These are phyloP conservation scores for Bungarus multicinctus DNA, from an alignment of 2,113 vertebrate genomes.

Conservation along the genomic window DNA sequence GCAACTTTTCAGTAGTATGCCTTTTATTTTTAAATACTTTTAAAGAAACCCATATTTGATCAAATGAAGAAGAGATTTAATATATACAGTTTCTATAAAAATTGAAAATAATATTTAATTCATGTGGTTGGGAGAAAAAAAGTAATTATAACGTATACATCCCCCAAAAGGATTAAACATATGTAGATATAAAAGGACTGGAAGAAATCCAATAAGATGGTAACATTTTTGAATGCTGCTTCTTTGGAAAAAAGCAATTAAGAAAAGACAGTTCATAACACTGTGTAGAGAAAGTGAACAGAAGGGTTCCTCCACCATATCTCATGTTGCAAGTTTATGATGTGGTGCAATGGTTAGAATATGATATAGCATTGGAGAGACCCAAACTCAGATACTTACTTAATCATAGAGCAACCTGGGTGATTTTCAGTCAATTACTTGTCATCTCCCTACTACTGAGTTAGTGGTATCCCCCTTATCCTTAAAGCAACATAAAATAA, in stretches of 20 bases:
- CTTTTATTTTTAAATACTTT: neutral
- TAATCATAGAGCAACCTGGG: neutral
- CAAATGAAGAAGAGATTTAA: neutral
- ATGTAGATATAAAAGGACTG: neutral
- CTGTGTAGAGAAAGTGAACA: neutral
- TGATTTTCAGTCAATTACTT: neutral
- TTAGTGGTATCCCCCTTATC: neutral
- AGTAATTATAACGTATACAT: neutral
- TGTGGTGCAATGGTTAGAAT: neutral
- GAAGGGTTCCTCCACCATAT: neutral
- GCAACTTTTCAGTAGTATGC: neutral
- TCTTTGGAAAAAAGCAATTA: neutral
- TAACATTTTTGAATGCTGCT: neutral
- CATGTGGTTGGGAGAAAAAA: neutral
- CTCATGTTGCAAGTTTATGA: neutral
- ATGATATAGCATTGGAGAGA: neutral
- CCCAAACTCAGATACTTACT: neutral
- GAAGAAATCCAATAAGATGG: neutral
- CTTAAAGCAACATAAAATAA: neutral
- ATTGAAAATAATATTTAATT: neutral
- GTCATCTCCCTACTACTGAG: neutral
- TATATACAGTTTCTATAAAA: neutral
- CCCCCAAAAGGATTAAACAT: neutral
- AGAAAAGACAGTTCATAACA: neutral
- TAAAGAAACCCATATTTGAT: neutral